phyloP scores from a whole-genome alignment of 2,113 vertebrate species.

The Sebastes schlegelii region DNA sequence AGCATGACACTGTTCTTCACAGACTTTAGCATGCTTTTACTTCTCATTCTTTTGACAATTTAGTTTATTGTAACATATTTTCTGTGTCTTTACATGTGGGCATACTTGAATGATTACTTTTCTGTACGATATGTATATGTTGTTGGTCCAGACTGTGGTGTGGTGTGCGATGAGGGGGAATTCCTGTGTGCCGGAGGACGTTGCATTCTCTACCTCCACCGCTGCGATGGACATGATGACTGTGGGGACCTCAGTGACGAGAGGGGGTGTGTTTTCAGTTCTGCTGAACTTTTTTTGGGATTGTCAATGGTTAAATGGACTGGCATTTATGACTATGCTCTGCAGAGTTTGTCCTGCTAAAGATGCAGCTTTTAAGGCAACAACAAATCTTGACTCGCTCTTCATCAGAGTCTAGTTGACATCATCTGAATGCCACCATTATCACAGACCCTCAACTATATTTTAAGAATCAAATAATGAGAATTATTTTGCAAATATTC shows the following conservation, averaged over 20 bases:
- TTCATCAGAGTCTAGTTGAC: background rate
- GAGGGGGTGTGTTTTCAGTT: slow-evolving; percentile 71
- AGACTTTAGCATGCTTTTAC: background rate
- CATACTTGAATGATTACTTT: background rate
- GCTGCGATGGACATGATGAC: slow-evolving; percentile 90
- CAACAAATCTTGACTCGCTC: background rate
- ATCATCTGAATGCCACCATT: background rate
- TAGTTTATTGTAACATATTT: background rate
- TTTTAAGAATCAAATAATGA: background rate
- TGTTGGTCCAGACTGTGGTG: slow-evolving; percentile 84
- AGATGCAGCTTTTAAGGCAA: background rate
- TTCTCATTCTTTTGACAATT: background rate
- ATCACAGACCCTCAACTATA: background rate
- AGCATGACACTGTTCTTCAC: background rate
- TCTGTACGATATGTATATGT: background rate
- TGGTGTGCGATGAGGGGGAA: slow-evolving; percentile 84
- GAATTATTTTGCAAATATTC: background rate
- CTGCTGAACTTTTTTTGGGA: background rate
- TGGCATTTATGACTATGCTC: background rate
- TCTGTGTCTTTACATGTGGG: background rate
- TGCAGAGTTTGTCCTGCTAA: background rate
- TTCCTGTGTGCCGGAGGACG: slow-evolving; percentile 85
- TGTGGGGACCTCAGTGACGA: slow-evolving; percentile 92
- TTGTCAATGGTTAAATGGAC: background rate
- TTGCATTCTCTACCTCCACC: slow-evolving; percentile 86